Conservation (phyloP, 2,888 invertebrate species). For the Stenichneumon culpator region DNA sequence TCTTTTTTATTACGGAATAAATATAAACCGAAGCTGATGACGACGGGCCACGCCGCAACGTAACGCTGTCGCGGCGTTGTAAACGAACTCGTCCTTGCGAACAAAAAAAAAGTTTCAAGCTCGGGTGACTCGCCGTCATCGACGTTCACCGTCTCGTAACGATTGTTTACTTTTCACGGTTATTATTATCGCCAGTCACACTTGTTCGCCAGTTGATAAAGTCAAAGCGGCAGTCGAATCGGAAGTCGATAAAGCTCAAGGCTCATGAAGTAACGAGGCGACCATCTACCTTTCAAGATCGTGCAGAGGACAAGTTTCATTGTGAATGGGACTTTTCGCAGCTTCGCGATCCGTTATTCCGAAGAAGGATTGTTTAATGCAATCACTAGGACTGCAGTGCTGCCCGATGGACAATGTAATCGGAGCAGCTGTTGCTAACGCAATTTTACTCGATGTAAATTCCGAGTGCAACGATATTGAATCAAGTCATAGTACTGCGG, state of each 20-base stretch:
- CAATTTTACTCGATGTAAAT: conserved; percentile 82
- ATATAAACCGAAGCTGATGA: conserved; percentile 64
- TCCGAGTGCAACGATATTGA: conserved; percentile 78
- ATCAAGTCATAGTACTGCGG: conserved; percentile 75
- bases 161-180: conserved; percentile 1
- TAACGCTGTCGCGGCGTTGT: conserved; percentile 1
- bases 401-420: not conserved
- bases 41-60: conserved; percentile 24
- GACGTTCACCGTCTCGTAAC: conserved; percentile 36
- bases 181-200: not conserved
- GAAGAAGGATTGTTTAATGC: not conserved
- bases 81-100: conserved; percentile 40
- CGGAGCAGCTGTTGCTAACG: conserved; percentile 80
- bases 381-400: too few species aligned
- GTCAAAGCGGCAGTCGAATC: not conserved
- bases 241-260: too few species aligned
- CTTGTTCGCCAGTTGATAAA: not conserved
- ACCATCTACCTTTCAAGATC: too few species aligned
- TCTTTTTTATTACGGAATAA: conserved; percentile 69
- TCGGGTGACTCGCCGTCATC: conserved; percentile 26
- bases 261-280: too few species aligned
- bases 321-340: too few species aligned
- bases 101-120: conserved; percentile 37
- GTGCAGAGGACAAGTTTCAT: too few species aligned
- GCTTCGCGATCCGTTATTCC: not conserved